Evolutionary conservation across 2,113 vertebrate genomes (phyloP).

Genomic region (Columba livia): DNA sequence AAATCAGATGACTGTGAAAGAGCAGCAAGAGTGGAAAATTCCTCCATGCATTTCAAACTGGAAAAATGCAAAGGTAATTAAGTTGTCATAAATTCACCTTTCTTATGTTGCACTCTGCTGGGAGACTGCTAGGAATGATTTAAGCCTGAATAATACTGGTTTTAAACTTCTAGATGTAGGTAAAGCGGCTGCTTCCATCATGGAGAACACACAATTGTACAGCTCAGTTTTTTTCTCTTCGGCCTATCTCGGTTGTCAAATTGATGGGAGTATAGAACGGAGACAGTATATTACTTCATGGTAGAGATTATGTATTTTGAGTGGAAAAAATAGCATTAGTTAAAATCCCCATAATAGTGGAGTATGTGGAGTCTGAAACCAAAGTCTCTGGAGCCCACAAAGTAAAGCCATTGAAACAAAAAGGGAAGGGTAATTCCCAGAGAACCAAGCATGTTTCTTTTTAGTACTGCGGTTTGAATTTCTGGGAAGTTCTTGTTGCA

Average conservation of each 20-base stretch:
- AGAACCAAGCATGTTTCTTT: background rate
- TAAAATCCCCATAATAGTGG: background rate
- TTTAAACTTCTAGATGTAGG: slow-evolving; percentile 3
- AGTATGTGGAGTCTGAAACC: background rate
- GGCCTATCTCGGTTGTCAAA: background rate
- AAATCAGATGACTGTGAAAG: slow-evolving; percentile 96
- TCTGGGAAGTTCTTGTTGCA: background rate
- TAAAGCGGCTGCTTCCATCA: slow-evolving; percentile 22
- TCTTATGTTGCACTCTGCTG: background rate
- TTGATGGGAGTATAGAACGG: background rate
- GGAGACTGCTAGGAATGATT: background rate
- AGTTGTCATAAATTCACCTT: slow-evolving; percentile 25
- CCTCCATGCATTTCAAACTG: slow-evolving; percentile 99
- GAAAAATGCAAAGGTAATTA: slow-evolving; percentile 97
- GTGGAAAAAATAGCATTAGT: background rate
- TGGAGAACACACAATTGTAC: background rate
- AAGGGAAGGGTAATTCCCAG: background rate
- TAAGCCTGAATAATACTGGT: slow-evolving; percentile 12
- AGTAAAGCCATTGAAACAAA: background rate
- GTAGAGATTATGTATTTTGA: background rate
- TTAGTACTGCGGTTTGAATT: background rate
- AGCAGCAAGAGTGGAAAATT: slow-evolving; percentile 99
- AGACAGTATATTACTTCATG: background rate
- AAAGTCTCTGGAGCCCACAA: background rate
- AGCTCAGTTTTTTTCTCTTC: background rate